A percentile compares a stretch with the other conserved stretches of the same genome.
Evolutionary conservation across 2,888 invertebrate species (phyloP).

Genomic region (Megamerina dolium): DNA sequence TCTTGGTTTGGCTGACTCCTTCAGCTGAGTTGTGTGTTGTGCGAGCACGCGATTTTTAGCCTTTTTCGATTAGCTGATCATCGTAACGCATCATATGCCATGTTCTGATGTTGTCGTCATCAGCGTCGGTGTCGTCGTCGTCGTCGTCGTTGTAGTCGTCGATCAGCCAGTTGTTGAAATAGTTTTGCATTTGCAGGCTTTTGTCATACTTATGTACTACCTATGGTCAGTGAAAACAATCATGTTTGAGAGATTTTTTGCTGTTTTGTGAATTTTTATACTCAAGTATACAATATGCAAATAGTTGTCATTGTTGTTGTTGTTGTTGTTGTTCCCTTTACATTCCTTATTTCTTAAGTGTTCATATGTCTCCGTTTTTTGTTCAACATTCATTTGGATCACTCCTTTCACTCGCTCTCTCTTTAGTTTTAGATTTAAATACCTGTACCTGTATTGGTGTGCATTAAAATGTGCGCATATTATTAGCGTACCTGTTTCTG

Average conservation of each 20-base stretch:
- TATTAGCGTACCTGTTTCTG: constrained; percentile 3
- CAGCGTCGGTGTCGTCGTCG: constrained; percentile 24
- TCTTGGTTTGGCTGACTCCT: constrained; percentile 11
- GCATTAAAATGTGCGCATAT: constrained; percentile 11
- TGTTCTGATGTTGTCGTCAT: constrained; percentile 26
- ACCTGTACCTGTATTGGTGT: constrained; percentile 8
- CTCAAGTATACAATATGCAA: constrained; percentile 17
- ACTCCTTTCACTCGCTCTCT: too few relatives aligned
- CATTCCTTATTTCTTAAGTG: too few relatives aligned
- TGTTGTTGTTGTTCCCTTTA: constrained; percentile 2
- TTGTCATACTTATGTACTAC: not conserved
- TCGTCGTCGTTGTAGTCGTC: constrained; percentile 14
- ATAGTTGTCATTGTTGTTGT: constrained; percentile 9
- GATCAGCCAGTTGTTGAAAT: constrained; percentile 2
- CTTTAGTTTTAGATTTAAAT: too few relatives aligned
- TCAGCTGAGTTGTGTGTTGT: constrained; percentile 11
- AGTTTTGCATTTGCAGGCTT: not conserved
- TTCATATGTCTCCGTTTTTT: too few relatives aligned
- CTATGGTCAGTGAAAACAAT: too few relatives aligned
- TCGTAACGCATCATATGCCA: constrained; percentile 36
- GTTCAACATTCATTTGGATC: too few relatives aligned
- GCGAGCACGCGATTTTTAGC: constrained; percentile 19
- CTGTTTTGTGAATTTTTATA: not conserved
- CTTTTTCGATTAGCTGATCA: constrained; percentile 29
- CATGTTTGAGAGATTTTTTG: too few relatives aligned